Conservation (phyloP, 2,113 vertebrate genomes). For the Pyrgilauda ruficollis region DNA sequence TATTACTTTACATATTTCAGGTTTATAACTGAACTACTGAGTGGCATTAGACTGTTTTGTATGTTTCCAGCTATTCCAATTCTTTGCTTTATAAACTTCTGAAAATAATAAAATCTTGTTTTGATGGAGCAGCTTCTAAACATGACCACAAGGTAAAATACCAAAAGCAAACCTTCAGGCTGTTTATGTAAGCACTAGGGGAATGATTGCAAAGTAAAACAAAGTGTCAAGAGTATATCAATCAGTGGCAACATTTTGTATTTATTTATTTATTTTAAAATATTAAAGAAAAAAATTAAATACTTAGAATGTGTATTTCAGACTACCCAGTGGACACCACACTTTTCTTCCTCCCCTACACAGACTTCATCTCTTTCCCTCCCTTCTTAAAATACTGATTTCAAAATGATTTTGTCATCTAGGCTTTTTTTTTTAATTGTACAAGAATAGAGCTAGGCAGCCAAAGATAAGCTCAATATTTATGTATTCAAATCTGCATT, state of each 20-base stretch:
- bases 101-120: not conserved
- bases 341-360: not conserved
- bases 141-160: not conserved
- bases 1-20: not conserved
- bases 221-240: not conserved
- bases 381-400: constrained; percentile 1
- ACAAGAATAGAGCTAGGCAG: not conserved
- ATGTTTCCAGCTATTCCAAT: not conserved
- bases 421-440: not conserved
- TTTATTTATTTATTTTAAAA: not conserved
- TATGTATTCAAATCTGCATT: constrained; percentile 16
- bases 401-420: constrained; percentile 47
- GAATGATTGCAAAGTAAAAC: not conserved
- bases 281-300: not conserved
- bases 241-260: not conserved
- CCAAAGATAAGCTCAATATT: constrained; percentile 1
- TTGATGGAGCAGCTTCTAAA: not conserved
- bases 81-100: constrained; percentile 16
- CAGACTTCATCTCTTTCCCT: not conserved
- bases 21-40: not conserved
- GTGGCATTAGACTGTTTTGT: not conserved
- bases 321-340: not conserved
- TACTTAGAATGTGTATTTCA: not conserved
- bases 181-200: not conserved
- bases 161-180: not conserved